These are phyloP conservation scores for Vespertilio murinus DNA, from an alignment of 2,797 vertebrate species.

Conservation along the genomic window DNA sequence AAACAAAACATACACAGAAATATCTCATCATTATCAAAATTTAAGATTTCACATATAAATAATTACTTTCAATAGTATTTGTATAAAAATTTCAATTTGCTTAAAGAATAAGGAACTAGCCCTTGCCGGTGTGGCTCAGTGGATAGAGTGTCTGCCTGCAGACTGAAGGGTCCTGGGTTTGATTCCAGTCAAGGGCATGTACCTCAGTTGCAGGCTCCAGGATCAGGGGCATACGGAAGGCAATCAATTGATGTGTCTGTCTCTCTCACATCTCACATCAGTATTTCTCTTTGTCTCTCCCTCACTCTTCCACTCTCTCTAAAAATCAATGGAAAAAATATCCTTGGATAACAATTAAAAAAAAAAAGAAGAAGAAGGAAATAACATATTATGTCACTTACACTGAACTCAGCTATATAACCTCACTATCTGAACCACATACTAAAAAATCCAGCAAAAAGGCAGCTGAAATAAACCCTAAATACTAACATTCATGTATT, in stretches of 20 bases:
- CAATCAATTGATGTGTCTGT: too few relatives aligned
- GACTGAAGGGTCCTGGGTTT: too few relatives aligned
- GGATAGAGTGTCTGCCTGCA: too few relatives aligned
- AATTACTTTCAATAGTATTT: neutral
- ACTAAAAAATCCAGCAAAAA: conserved; percentile 4
- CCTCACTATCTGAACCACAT: neutral
- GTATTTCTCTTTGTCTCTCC: too few relatives aligned
- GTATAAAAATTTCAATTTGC: conserved; percentile 10
- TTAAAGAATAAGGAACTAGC: neutral
- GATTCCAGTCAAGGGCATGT: too few relatives aligned
- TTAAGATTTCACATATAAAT: conserved; percentile 15
- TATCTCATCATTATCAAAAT: conserved; percentile 41
- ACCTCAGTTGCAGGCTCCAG: too few relatives aligned
- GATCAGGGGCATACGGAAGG: too few relatives aligned
- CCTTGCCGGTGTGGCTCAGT: too few relatives aligned
- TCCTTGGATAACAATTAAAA: too few relatives aligned
- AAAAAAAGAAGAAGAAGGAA: neutral
- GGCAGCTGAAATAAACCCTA: neutral
- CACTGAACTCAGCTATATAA: neutral
- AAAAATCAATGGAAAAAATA: too few relatives aligned
- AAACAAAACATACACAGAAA: conserved; percentile 81
- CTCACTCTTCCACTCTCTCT: too few relatives aligned
- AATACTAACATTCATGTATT: neutral
- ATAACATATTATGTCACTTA: neutral
- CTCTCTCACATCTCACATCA: too few relatives aligned